These are phyloP conservation scores for Oedothorax gibbosus DNA, from an alignment of 1,140 invertebrate genomes.

Conservation along the genomic window DNA sequence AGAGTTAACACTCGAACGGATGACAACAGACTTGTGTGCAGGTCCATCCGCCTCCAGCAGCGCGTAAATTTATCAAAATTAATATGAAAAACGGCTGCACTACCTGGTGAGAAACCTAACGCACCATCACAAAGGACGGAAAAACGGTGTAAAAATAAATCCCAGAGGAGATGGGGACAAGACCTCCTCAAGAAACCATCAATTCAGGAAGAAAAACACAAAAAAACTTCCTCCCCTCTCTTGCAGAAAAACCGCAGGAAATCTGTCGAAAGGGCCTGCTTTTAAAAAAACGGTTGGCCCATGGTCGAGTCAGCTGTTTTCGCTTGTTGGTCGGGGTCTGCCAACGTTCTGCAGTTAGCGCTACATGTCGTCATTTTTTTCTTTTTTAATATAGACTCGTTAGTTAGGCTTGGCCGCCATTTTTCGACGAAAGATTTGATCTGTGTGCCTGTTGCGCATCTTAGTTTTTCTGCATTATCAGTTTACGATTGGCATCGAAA, in stretches of 20 bases:
- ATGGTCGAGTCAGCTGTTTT: conserved; percentile 60
- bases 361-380: not conserved
- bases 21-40: not conserved
- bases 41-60: conserved; percentile 41
- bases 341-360: conserved; percentile 22
- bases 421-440: too few relatives aligned
- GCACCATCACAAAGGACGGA: conserved; percentile 24
- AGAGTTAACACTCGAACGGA: not conserved
- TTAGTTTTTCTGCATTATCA: too few relatives aligned
- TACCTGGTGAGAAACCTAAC: conserved; percentile 56
- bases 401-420: too few relatives aligned
- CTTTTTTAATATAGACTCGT: too few relatives aligned
- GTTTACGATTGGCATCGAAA: too few relatives aligned
- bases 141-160: conserved; percentile 51
- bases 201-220: conserved; percentile 52
- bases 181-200: conserved; percentile 60
- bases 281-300: conserved; percentile 57
- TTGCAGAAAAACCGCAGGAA: conserved; percentile 53
- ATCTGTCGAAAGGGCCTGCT: conserved; percentile 48
- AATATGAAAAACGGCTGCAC: conserved; percentile 33
- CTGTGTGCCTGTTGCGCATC: too few relatives aligned
- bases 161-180: not conserved
- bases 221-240: conserved; percentile 33
- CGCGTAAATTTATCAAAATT: conserved; percentile 52
- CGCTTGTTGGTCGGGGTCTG: conserved; percentile 25